Evolutionary conservation across 92 coral and sea anemone species (phyloP), one percentile per base, ranked within the genome.

Genomic region (Parazoanthus darwini): DNA sequence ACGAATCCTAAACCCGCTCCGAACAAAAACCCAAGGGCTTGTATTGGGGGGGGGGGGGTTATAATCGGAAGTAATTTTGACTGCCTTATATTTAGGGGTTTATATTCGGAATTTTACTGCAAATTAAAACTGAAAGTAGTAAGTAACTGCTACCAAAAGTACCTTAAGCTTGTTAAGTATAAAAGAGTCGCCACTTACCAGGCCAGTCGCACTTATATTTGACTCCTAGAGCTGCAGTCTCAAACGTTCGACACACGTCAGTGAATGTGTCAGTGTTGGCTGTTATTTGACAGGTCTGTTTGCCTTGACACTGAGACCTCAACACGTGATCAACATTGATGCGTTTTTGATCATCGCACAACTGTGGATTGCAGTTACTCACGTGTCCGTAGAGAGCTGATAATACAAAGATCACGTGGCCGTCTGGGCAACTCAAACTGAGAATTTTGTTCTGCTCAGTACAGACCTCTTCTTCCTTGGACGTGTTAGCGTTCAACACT

Each of bases 131-230:
- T 39, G 42, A 39, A 39, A 39, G 42, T 39, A 2, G 42, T 39
- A 46, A 9, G 6, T 46, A 46, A 46, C 51, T 46, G 8, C 1
- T 46, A 46, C 51, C 51, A 6, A 0, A 46, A 46, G 8, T 3
- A 46, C 51, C 51, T 46, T 29, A 29, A 29, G 33, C 33, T 29
- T 39, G 42, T 39, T 39, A 39, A 39, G 42, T 39, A 4, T 51
- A 51, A 1, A 58, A 58, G 22, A 22, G 8, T 13, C 15, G 15
- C 18, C 26, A 50, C 65, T 80, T 63, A 80, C 85, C 85, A 4
- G 85, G 85, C 85, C 85, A 80, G 50, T 80, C 71, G 46, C 85
- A 80, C 43, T 58, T 80, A 35, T 80, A 80, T 80, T 51, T 80
- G 26, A 80, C 85, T 80, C 33, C 58, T 37, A 80, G 70, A 11